These are phyloP conservation scores for Gopherus evgoodei DNA, from an alignment of 2,113 vertebrate species.

Conservation along the genomic window DNA sequence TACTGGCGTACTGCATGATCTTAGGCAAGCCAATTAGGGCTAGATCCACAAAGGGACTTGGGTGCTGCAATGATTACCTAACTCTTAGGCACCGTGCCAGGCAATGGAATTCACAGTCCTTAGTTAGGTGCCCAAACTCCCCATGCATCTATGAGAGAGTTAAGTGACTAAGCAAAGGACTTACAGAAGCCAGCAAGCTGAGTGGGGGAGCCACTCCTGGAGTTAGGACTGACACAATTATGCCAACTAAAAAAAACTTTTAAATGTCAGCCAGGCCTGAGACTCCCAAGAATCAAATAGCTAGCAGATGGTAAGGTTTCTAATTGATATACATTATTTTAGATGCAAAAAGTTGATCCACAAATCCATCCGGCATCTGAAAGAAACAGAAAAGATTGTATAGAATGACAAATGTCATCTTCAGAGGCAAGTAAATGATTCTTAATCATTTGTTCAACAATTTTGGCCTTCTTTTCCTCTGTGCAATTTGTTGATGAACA, in stretches of 20 bases:
- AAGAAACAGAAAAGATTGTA: constrained; percentile 90
- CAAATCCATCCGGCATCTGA: constrained; percentile 91
- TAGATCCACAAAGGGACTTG: background rate
- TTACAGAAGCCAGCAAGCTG: constrained; percentile 69
- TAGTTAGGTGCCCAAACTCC: background rate
- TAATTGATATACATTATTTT: constrained; percentile 37
- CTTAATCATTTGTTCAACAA: background rate
- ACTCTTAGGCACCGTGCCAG: background rate
- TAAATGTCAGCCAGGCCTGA: constrained; percentile 32
- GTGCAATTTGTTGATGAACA: background rate
- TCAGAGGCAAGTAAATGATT: background rate
- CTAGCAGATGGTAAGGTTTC: constrained; percentile 64
- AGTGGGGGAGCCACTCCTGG: background rate
- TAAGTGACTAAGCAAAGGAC: background rate
- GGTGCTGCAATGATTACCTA: background rate
- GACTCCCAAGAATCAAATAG: constrained; percentile 61
- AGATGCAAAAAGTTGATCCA: constrained; percentile 92
- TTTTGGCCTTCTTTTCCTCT: background rate
- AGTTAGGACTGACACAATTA: background rate
- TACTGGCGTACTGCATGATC: background rate
- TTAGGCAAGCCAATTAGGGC: background rate
- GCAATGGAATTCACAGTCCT: background rate
- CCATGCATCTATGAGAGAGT: background rate
- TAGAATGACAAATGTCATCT: constrained; percentile 94
- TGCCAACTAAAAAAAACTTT: background rate